Evolutionary conservation across 2,888 invertebrate species (phyloP).

Genomic region (Drosophila ustulata): DNA sequence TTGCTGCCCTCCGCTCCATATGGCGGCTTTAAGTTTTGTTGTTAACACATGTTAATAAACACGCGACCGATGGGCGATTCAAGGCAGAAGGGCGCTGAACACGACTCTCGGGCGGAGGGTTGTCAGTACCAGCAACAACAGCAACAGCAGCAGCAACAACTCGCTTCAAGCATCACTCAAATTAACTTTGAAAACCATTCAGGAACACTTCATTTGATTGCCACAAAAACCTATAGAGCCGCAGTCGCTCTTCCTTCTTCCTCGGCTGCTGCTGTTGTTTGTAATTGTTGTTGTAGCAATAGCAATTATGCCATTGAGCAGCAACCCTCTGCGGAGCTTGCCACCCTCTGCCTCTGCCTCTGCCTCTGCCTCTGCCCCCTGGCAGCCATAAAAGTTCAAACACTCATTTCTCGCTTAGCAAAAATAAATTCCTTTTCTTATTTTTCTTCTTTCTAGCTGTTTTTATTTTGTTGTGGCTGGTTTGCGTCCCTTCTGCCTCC

Average conservation of each 20-base stretch:
- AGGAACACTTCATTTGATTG: conserved; percentile 85
- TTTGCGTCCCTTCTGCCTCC: background rate
- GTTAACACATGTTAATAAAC: conserved; percentile 82
- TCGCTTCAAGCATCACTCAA: conserved; percentile 82
- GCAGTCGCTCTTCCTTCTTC: conserved; percentile 9
- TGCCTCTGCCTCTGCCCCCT: conserved; percentile 15
- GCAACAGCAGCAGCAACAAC: conserved; percentile 37
- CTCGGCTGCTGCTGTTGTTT: conserved; percentile 60
- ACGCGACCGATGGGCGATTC: conserved; percentile 58
- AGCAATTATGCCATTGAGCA: conserved; percentile 82
- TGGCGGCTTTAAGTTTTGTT: conserved; percentile 82
- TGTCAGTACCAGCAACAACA: conserved; percentile 1
- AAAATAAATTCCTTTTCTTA: conserved; percentile 48
- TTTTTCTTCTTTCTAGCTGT: conserved; percentile 20
- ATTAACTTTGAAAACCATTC: conserved; percentile 84
- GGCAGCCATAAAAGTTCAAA: conserved; percentile 81
- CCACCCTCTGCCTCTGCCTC: background rate
- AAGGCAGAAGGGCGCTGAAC: conserved; percentile 8
- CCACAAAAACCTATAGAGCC: conserved; percentile 71
- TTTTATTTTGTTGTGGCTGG: conserved; percentile 23
- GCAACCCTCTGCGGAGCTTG: conserved; percentile 42
- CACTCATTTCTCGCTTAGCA: conserved; percentile 81
- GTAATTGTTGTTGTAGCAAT: conserved; percentile 81
- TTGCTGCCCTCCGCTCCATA: conserved; percentile 68
- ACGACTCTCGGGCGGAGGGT: background rate